Base-by-base conservation (phyloP, 1,140 invertebrate species). In the Lerema accius region DNA sequence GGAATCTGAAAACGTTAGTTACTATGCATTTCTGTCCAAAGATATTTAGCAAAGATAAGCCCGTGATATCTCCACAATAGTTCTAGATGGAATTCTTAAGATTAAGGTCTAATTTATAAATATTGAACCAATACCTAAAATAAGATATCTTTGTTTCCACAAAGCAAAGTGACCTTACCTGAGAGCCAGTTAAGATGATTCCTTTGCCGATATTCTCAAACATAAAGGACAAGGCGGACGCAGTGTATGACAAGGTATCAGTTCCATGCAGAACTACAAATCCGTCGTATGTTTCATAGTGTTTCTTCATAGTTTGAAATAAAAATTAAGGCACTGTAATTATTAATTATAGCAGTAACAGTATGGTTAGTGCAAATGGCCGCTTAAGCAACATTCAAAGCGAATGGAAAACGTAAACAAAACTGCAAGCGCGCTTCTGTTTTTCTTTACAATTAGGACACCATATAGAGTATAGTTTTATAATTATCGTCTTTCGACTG, bases 221-320 rank as follows among this genome's bases (percentile, higher is more conserved):
- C 97, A 99, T 99, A 78, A 99, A 99, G 0, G 98, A 98, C 0
- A 99, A 85, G 0, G 97, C 98, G 1, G 98, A 98, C 0, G 98
- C 97, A 0, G 98, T 98, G 80, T 99, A 99, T 0, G 96, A 94
- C 59, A 99, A 92, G 0, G 98, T 99, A 85, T 99, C 98, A 0
- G 98, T 99, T 10, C 98, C 98, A 80, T 99, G 98, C 0, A 99
- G 93, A 3, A 99, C 93, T 0, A 99, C 97, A 81, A 99, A 99
- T 0, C 98, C 98, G 81, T 98, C 97, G 76, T 95, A 98, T 45
- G 93, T 82, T 69, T 96, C 94, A 70, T 98, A 98, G 1, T 93
- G 93, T 91, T 94, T 92, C 95, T 13, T n/a, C 1, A 40, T 37
- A 16, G n/a, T 15, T 42, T n/a, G 4, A 32, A 43, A n/a, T 42